phyloP scores from a whole-genome alignment of 2,888 invertebrate species.

The Scelioninae gen. 2 region DNA sequence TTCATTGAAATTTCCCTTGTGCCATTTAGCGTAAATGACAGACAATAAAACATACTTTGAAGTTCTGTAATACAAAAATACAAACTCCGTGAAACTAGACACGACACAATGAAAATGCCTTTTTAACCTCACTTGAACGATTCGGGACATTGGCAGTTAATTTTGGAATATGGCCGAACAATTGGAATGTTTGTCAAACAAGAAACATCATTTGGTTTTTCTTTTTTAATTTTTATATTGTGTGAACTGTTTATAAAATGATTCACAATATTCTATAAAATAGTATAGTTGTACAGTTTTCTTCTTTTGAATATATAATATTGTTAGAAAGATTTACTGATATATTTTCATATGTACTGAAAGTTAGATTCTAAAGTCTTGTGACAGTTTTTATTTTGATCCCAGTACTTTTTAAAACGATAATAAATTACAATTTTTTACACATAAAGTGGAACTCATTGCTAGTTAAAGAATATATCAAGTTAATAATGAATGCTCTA shows the following conservation, averaged over 20 bases:
- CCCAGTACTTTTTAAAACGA: slow-evolving; percentile 1
- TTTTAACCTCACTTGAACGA: neutral
- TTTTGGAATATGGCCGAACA: neutral
- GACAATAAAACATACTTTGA: too few relatives aligned
- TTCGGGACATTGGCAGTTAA: slow-evolving; percentile 7
- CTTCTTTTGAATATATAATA: neutral
- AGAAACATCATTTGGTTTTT: neutral
- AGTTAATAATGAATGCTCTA: slow-evolving; percentile 24
- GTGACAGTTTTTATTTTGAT: neutral
- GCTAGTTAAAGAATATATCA: neutral
- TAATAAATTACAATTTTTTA: too few relatives aligned
- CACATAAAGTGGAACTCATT: too few relatives aligned
- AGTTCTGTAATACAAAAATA: too few relatives aligned
- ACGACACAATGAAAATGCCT: too few relatives aligned
- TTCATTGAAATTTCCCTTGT: too few relatives aligned
- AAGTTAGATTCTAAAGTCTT: neutral
- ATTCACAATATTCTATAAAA: neutral
- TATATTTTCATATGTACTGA: too few relatives aligned
- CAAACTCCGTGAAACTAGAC: too few relatives aligned
- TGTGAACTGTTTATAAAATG: slow-evolving; percentile 3
- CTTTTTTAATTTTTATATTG: neutral
- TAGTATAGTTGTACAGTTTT: neutral
- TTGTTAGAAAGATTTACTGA: too few relatives aligned
- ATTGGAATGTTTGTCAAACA: slow-evolving; percentile 12
- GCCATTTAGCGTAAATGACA: too few relatives aligned